Conservation (phyloP, 2,797 vertebrate species). For the Odontamblyopus rebecca region DNA sequence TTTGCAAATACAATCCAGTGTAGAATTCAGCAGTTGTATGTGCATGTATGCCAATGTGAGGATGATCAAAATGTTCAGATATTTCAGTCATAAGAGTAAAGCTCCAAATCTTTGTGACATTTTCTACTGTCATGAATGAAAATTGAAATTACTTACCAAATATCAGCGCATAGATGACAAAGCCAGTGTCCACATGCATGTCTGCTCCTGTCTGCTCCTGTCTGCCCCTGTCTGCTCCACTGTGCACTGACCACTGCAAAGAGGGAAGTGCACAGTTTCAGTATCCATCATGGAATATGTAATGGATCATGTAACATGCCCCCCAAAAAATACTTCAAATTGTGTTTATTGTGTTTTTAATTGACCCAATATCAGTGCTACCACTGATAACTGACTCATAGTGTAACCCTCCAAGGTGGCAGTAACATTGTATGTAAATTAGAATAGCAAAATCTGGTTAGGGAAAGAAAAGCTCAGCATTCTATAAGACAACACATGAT, state of each 20-base stretch:
- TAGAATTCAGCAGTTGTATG: background rate
- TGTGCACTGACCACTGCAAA: slow-evolving; percentile 24
- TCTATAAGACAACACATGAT: slow-evolving; percentile 56
- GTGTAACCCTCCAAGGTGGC: background rate
- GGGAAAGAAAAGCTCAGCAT: slow-evolving; percentile 62
- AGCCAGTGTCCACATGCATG: slow-evolving; percentile 58
- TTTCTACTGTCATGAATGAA: background rate
- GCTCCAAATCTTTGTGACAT: background rate
- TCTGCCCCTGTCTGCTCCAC: slow-evolving; percentile 1
- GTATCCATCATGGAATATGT: slow-evolving; percentile 12
- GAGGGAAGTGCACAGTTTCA: slow-evolving; percentile 49
- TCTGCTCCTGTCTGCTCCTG: slow-evolving; percentile 28
- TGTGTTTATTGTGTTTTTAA: background rate
- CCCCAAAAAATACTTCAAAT: background rate
- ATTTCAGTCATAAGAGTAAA: background rate
- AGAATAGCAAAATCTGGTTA: background rate
- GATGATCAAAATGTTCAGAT: no score
- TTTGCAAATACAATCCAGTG: background rate
- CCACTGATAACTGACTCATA: background rate
- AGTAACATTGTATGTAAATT: background rate
- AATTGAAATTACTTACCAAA: slow-evolving; percentile 61
- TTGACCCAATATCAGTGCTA: background rate
- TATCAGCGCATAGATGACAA: slow-evolving; percentile 46
- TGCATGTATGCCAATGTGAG: background rate
- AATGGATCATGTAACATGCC: slow-evolving; percentile 1